Percentiles rank a stretch among this genome's conserved stretches.
Conservation (phyloP, 2,113 vertebrate genomes). For the Ascaphus truei region DNA sequence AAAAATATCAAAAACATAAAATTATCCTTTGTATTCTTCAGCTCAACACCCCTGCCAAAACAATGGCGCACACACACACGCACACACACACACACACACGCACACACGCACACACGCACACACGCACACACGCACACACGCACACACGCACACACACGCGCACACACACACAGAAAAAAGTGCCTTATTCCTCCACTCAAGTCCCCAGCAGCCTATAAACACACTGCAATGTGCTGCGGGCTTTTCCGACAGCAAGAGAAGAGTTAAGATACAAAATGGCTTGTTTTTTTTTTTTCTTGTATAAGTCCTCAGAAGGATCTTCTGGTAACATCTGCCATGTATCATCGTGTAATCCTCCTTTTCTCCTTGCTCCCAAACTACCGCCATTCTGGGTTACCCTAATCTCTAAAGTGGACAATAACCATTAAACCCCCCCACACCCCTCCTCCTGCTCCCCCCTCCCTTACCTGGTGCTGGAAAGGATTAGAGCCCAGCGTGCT, state of each 20-base stretch:
- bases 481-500: conserved; percentile 63
- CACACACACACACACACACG: not conserved
- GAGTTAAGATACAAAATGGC: conserved; percentile 43
- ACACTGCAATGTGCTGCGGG: conserved; percentile 36
- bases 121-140: too few relatives aligned
- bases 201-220: too few relatives aligned
- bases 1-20: too few relatives aligned
- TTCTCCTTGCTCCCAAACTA: conserved; percentile 45
- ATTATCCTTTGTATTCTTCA: too few relatives aligned
- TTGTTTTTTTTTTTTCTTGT: conserved; percentile 47
- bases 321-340: conserved; percentile 56
- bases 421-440: conserved; percentile 58
- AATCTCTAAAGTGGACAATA: conserved; percentile 76
- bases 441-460: too few relatives aligned
- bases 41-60: too few relatives aligned
- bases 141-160: too few relatives aligned
- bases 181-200: too few relatives aligned
- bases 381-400: conserved; percentile 56
- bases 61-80: not conserved
- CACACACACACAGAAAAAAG: too few relatives aligned
- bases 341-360: conserved; percentile 57
- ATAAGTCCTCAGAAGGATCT: conserved; percentile 44
- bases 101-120: not conserved
- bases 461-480: conserved; percentile 63
- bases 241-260: conserved; percentile 31